phyloP scores from a whole-genome alignment of 2,888 invertebrate genomes.

The Drosophila sordidapex region DNA sequence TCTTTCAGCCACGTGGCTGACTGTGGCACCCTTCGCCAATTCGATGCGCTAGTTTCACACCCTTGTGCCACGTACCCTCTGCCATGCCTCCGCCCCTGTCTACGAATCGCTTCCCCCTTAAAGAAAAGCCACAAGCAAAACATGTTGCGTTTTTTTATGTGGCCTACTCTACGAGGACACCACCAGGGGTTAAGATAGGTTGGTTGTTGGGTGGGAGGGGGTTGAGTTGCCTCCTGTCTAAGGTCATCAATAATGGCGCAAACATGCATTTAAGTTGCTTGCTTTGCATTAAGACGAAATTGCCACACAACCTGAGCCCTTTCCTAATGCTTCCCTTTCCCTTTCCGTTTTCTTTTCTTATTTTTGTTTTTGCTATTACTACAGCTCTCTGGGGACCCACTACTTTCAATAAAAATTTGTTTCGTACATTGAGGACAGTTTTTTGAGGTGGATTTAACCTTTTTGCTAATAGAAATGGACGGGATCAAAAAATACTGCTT shows the following conservation, averaged over 20 bases:
- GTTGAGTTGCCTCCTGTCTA: constrained; percentile 23
- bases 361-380: constrained; percentile 25
- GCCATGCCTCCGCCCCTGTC: constrained; percentile 1
- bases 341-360: not conserved
- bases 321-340: constrained; percentile 19
- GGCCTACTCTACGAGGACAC: constrained; percentile 30
- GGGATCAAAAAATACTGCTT: not conserved
- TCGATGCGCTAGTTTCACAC: constrained; percentile 67
- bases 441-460: constrained; percentile 30
- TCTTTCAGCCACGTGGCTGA: constrained; percentile 60
- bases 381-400: constrained; percentile 70
- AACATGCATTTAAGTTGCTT: constrained; percentile 66
- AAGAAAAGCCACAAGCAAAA: constrained; percentile 57
- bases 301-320: constrained; percentile 71
- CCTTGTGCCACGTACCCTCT: constrained; percentile 40
- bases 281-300: constrained; percentile 67
- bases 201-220: no score
- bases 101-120: not conserved
- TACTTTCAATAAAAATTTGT: constrained; percentile 80
- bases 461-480: constrained; percentile 48
- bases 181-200: not conserved
- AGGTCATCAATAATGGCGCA: constrained; percentile 80
- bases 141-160: constrained; percentile 65
- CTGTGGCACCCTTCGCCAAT: constrained; percentile 53
- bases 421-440: constrained; percentile 55